A percentile compares a stretch with the other conserved stretches of the same genome.
Evolutionary conservation across 2,797 vertebrate genomes (phyloP).

Genomic region (Esox lucius): DNA sequence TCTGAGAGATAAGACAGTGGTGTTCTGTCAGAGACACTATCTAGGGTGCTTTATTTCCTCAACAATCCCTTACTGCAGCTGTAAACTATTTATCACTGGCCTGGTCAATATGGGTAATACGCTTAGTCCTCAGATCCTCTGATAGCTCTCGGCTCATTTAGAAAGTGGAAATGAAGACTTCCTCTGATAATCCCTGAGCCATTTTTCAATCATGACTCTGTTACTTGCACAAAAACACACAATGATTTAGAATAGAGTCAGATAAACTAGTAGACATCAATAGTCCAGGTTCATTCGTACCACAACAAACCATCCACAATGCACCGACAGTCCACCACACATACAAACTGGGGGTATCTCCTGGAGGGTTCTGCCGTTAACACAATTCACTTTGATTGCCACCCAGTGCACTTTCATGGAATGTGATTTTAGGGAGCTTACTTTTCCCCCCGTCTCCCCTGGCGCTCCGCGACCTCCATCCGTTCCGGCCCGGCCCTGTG

Average conservation of each 20-base stretch:
- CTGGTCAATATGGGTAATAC: constrained; percentile 62
- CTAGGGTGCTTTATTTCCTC: constrained; percentile 67
- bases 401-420: constrained; percentile 30
- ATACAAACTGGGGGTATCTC: neutral
- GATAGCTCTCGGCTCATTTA: constrained; percentile 48
- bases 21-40: constrained; percentile 60
- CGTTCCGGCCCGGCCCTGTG: constrained; percentile 81
- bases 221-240: neutral
- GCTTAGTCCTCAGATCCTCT: constrained; percentile 36
- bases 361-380: neutral
- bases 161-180: constrained; percentile 45
- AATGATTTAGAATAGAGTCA: neutral
- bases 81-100: constrained; percentile 58
- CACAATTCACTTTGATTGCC: constrained; percentile 29
- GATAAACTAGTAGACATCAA: neutral
- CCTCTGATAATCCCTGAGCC: constrained; percentile 20
- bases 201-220: constrained; percentile 12
- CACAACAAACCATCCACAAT: neutral
- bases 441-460: constrained; percentile 88
- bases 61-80: constrained; percentile 67
- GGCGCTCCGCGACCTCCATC: constrained; percentile 87
- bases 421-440: constrained; percentile 39
- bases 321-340: neutral
- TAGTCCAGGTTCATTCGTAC: neutral
- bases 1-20: constrained; percentile 66